Base-by-base conservation (phyloP, 2,797 vertebrate species). In the Hypotaenidia okinawae region DNA sequence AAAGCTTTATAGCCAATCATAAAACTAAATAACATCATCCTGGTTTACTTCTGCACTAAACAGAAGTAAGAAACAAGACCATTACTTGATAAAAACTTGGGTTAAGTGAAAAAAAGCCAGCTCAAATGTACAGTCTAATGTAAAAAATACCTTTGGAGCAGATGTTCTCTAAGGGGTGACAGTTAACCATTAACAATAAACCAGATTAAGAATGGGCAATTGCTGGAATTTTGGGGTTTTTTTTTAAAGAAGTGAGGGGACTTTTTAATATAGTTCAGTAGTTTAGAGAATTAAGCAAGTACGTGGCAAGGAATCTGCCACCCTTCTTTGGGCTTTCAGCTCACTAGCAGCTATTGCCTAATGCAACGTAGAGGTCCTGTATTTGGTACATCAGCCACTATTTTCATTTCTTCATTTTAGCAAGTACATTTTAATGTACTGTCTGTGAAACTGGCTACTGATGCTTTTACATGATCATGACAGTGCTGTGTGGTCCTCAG, bases 1-100 rank as follows among this genome's bases (percentile, higher is more conserved):
- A 33, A 92, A 76, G 16, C 35, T 93, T 95, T 96, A 89, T 37
- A 86, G 67, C 33, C 39, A 70, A 39, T 75, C 84, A 76, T 90
- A 90, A 94, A 94, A 82, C 51, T 88, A 67, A 91, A 84, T 35
- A 73, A 35, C 35, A 91, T 83, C 66, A 82, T 77, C 70, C 51
- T 5, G 2, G 63, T 96, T 93, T 90, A 90, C 86, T 90, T 61
- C 63, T 79, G 23, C 43, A 57, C 61, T 84, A 62, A 94, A 74
- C 1, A 79, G 70, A 51, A 33, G 43, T 67, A 94, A 90, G 80
- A 86, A 95, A 73, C 4, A 63, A 80, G 24, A 69, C 58, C 41
- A 83, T 66, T 89, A 87, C 45, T 78, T 66, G 63, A 92, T 73
- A 73, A 81, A 94, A 73, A 45, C 25, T 23, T 70, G 33, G 8